Evolutionary conservation across 2,888 invertebrate genomes (phyloP).

Genomic region (Drosophila infuscata): DNA sequence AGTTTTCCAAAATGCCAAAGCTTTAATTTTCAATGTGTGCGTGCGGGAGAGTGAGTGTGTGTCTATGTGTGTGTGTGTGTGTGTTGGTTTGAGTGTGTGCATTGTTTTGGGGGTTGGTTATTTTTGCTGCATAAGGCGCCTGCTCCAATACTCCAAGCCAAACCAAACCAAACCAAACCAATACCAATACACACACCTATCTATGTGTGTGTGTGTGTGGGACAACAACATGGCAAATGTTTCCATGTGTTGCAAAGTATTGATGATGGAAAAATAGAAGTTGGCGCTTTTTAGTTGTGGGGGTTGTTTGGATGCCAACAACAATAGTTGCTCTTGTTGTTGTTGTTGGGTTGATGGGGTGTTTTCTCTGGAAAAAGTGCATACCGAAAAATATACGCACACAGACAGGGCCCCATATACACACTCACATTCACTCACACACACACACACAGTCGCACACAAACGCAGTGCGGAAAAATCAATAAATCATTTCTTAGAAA

Average conservation of each 20-base stretch:
- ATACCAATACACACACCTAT: slow-evolving; percentile 27
- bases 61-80: slow-evolving; percentile 15
- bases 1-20: slow-evolving; percentile 73
- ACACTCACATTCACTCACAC: slow-evolving; percentile 31
- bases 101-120: slow-evolving; percentile 76
- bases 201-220: not conserved
- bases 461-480: slow-evolving; percentile 74
- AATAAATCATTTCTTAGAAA: slow-evolving; percentile 77
- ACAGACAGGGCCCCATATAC: slow-evolving; percentile 49
- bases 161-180: slow-evolving; percentile 51
- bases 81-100: slow-evolving; percentile 57
- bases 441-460: slow-evolving; percentile 29
- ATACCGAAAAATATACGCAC: slow-evolving; percentile 76
- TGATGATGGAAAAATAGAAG: slow-evolving; percentile 79
- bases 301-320: slow-evolving; percentile 71
- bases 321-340: slow-evolving; percentile 47
- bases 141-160: slow-evolving; percentile 64
- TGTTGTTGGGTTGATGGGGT: slow-evolving; percentile 48
- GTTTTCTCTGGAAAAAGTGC: slow-evolving; percentile 78
- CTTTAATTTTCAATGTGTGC: slow-evolving; percentile 26
- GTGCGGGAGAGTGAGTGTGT: slow-evolving; percentile 19
- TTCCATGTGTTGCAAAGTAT: slow-evolving; percentile 58
- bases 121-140: slow-evolving; percentile 73
- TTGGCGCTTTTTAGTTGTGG: slow-evolving; percentile 79
- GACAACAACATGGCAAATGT: slow-evolving; percentile 29